A percentile compares a stretch with the other conserved stretches of the same genome.
Evolutionary conservation across 1,140 invertebrate genomes (phyloP).

Genomic region (Meteorus sp.): DNA sequence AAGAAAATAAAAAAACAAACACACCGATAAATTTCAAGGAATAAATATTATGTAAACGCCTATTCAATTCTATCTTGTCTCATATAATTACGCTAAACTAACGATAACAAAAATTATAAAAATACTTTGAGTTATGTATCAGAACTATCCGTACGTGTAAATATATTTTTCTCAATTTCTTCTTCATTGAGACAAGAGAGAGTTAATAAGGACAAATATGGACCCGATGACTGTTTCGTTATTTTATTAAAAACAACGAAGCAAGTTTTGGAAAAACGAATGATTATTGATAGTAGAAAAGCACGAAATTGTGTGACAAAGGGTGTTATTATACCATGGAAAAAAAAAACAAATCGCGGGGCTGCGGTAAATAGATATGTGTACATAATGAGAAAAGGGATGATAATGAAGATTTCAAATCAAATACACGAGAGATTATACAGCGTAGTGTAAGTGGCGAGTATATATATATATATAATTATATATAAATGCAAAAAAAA

Average conservation of each 20-base stretch:
- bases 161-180: background rate
- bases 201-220: background rate
- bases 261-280: conserved; percentile 3
- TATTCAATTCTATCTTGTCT: conserved; percentile 13
- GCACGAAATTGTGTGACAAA: background rate
- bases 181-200: background rate
- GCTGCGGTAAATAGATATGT: too few relatives aligned
- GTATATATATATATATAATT: conserved; percentile 1
- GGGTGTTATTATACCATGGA: background rate
- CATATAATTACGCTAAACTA: too few relatives aligned
- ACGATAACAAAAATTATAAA: too few relatives aligned
- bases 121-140: background rate
- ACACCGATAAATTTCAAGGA: too few relatives aligned
- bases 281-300: background rate
- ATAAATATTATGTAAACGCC: background rate
- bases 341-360: too few relatives aligned
- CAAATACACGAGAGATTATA: too few relatives aligned
- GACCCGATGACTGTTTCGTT: conserved; percentile 24
- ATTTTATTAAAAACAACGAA: conserved; percentile 24
- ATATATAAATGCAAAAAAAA: conserved; percentile 4
- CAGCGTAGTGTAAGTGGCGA: too few relatives aligned
- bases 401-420: too few relatives aligned
- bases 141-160: conserved; percentile 4
- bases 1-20: conserved; percentile 5
- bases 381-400: too few relatives aligned